A percentile compares a stretch with the other conserved stretches of the same genome.
phyloP scores from a whole-genome alignment of 2,113 vertebrate species.

The Hemichromis elongatus region DNA sequence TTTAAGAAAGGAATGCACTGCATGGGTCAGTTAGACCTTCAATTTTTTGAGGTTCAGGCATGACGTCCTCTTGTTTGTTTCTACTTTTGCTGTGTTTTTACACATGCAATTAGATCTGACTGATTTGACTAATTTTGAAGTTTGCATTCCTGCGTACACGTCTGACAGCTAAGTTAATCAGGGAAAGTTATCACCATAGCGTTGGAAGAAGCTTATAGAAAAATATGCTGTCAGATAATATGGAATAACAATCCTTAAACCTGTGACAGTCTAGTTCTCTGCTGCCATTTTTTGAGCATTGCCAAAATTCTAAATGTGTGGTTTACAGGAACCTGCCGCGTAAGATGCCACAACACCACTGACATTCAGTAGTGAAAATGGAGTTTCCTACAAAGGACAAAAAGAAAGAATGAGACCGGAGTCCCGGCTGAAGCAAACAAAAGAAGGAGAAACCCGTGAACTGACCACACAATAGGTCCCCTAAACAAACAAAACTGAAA shows the following conservation, averaged over 20 bases:
- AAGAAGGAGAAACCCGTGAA: not conserved
- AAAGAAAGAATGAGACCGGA: not conserved
- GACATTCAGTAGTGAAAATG: not conserved
- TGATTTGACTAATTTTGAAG: not conserved
- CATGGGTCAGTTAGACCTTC: not conserved
- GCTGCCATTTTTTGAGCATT: not conserved
- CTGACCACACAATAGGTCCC: not conserved
- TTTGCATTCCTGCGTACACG: not conserved
- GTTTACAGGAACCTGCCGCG: not conserved
- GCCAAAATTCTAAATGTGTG: not conserved
- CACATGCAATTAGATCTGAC: not conserved
- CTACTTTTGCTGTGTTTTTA: not conserved
- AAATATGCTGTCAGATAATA: not conserved
- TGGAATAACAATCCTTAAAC: not conserved
- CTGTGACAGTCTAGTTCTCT: not conserved
- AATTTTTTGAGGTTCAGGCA: not conserved
- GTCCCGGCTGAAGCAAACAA: not conserved
- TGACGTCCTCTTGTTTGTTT: not conserved
- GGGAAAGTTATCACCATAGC: not conserved
- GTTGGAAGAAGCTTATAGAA: not conserved
- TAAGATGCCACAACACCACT: not conserved
- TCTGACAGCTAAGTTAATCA: not conserved
- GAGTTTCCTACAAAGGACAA: not conserved
- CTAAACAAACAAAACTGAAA: not conserved
- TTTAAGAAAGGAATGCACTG: not conserved